A percentile compares a stretch with the other conserved stretches of the same genome.
These are phyloP conservation scores for Eumeta japonica DNA, from an alignment of 1,140 invertebrate species.

Conservation along the genomic window DNA sequence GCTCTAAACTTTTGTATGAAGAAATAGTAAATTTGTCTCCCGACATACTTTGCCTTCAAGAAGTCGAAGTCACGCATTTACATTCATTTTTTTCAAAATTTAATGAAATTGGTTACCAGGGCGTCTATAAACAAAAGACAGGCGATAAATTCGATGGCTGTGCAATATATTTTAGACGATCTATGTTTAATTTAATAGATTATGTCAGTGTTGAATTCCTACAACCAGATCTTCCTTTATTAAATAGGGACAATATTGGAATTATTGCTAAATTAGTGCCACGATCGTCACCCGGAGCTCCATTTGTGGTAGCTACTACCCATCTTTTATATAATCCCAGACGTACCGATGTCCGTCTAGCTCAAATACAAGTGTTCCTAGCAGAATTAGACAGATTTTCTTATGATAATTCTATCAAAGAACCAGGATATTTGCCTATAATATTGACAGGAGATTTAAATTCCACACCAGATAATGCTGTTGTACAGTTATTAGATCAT, in stretches of 20 bases:
- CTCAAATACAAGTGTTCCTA: slow-evolving; percentile 78
- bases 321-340: slow-evolving; percentile 92
- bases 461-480: slow-evolving; percentile 66
- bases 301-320: slow-evolving; percentile 83
- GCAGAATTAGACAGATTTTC: slow-evolving; percentile 80
- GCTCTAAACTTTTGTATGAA: slow-evolving; percentile 66
- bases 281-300: slow-evolving; percentile 40
- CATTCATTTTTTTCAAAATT: slow-evolving; percentile 62
- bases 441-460: slow-evolving; percentile 92
- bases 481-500: slow-evolving; percentile 72
- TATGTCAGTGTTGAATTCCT: slow-evolving; percentile 61
- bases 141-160: slow-evolving; percentile 75
- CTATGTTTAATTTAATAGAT: too few relatives aligned
- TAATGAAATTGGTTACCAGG: slow-evolving; percentile 58
- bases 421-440: slow-evolving; percentile 68
- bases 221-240: slow-evolving; percentile 56
- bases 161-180: slow-evolving; percentile 75
- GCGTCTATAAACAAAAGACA: slow-evolving; percentile 74
- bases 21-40: slow-evolving; percentile 71
- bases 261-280: slow-evolving; percentile 73
- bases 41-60: slow-evolving; percentile 83
- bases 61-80: slow-evolving; percentile 80
- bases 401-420: too few relatives aligned
- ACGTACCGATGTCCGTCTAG: slow-evolving; percentile 83
- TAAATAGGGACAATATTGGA: slow-evolving; percentile 87